phyloP scores from a whole-genome alignment of 1,140 invertebrate genomes.

The Gryon sp. region DNA sequence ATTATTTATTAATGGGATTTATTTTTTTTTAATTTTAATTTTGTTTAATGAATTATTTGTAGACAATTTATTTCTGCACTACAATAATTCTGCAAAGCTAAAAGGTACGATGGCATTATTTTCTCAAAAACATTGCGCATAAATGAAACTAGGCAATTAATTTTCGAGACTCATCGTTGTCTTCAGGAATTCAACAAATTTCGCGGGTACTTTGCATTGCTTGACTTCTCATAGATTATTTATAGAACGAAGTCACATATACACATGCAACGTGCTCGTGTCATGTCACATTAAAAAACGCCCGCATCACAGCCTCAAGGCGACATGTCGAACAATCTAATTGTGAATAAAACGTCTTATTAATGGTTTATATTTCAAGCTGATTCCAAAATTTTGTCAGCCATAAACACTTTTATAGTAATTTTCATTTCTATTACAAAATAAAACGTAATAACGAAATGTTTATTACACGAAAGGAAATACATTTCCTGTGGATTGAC shows the following conservation, averaged over 20 bases:
- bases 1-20: too few species aligned
- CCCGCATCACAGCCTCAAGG: constrained; percentile 50
- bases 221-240: constrained; percentile 48
- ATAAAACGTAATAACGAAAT: not conserved
- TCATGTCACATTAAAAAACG: constrained; percentile 59
- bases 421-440: too few species aligned
- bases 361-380: not conserved
- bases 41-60: too few species aligned
- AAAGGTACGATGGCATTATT: too few species aligned
- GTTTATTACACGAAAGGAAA: too few species aligned
- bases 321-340: constrained; percentile 59
- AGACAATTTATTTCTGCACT: too few species aligned
- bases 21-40: too few species aligned
- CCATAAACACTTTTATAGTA: too few species aligned
- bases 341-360: constrained; percentile 28
- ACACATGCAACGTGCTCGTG: constrained; percentile 45
- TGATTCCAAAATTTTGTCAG: constrained; percentile 10
- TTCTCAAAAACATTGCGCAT: constrained; percentile 2
- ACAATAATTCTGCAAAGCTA: too few species aligned
- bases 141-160: constrained; percentile 38
- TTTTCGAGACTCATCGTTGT: constrained; percentile 42
- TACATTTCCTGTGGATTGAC: too few species aligned
- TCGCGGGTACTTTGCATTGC: constrained; percentile 61
- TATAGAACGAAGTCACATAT: constrained; percentile 46
- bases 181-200: constrained; percentile 45